Base-by-base conservation (phyloP, 1,140 invertebrate genomes). In the Panulirus ornatus region DNA sequence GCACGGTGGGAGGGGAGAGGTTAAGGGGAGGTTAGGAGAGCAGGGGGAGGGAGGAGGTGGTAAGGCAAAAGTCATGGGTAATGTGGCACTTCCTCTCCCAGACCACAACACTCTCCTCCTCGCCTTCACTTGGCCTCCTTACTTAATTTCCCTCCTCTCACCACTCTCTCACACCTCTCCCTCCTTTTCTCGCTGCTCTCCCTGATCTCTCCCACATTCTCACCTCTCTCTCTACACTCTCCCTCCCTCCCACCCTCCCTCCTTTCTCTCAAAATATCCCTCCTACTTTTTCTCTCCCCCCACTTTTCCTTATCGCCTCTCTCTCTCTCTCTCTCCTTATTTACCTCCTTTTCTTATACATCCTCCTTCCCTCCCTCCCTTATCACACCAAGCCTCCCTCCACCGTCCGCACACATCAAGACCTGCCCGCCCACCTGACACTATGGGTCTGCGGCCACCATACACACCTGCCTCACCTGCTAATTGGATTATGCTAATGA, bases 401-500 rank as follows among this genome's bases (percentile, higher is more conserved):
- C 44, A 36, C 42, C 58, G 2, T 22, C 27, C 27, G 42, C 36
- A 27, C 63, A 38, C n/a, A 40, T n/a, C 40, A 11, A n/a, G 9
- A 8, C 22, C 40, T 42, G 38, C 76, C 42, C 36, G 9, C 42
- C 42, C 27, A n/a, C 42, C 42, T 27, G 40, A 79, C 40, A 36
- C 19, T n/a, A 40, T 11, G 14, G n/a, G n/a, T n/a, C 51, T 14
- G 19, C 44, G 58, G 81, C 51, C 51, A 36, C 58, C 81, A 34
- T 34, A n/a, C 81, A 83, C 81, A 83, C 81, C 81, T 83, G 81
- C 6, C 40, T 71, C 38, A 85, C 83, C 83, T 75, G 83, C 75
- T 85, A 85, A 85, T 85, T 85, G 83, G 83, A 75, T 85, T 85
- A 85, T 85, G 83, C 40, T 85, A 85, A 85, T 85, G 83, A 75